These are phyloP conservation scores for Microcebus murinus DNA, from an alignment of 2,113 vertebrate species.

Conservation along the genomic window DNA sequence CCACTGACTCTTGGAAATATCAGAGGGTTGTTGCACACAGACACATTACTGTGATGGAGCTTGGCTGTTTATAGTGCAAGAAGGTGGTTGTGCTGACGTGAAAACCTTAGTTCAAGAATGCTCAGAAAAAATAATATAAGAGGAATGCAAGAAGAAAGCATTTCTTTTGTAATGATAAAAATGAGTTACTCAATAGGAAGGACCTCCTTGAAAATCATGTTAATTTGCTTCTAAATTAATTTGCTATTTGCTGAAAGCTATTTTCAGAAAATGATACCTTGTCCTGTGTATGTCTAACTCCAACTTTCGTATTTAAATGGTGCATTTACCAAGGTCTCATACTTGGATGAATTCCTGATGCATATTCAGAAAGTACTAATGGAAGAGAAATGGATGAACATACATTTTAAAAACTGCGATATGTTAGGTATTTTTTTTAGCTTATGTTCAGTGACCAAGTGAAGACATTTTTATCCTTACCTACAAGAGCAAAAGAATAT, in stretches of 20 bases:
- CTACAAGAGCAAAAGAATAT: background rate
- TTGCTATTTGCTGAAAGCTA: constrained; percentile 38
- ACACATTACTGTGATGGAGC: background rate
- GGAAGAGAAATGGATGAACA: constrained; percentile 1
- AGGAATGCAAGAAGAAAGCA: background rate
- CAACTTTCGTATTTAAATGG: constrained; percentile 1
- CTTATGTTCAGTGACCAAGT: background rate
- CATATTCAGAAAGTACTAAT: background rate
- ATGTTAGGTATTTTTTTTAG: background rate
- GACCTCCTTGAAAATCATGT: constrained; percentile 13
- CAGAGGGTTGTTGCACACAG: background rate
- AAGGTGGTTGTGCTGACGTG: background rate
- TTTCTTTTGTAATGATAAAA: constrained; percentile 13
- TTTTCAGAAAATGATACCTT: constrained; percentile 46
- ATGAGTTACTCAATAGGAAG: background rate
- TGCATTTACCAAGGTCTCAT: background rate
- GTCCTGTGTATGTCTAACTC: background rate
- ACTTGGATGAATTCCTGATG: background rate
- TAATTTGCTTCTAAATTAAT: constrained; percentile 59
- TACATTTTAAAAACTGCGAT: background rate
- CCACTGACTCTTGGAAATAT: background rate
- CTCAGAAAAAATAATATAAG: background rate
- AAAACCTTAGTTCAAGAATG: background rate
- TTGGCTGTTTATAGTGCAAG: background rate
- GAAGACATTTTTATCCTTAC: background rate